Percentiles rank a stretch among this genome's conserved stretches.
These are phyloP conservation scores for Mesoclemmys tuberculata DNA, from an alignment of 2,113 vertebrate genomes.

Conservation along the genomic window DNA sequence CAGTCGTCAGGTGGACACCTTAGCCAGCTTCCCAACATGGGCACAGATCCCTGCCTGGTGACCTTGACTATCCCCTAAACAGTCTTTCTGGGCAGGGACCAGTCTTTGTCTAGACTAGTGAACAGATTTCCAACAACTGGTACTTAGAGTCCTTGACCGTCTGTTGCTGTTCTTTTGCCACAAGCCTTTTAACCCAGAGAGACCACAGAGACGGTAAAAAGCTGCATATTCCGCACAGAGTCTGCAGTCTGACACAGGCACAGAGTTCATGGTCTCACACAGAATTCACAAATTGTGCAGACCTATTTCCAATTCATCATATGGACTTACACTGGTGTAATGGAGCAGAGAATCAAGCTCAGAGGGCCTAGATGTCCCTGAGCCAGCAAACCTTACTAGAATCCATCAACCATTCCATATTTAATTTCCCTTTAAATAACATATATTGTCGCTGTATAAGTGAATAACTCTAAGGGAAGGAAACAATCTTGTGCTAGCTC, in stretches of 20 bases:
- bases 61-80: too few species aligned
- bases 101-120: not conserved
- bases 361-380: not conserved
- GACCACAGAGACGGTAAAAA: not conserved
- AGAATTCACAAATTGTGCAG: not conserved
- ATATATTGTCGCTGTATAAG: not conserved
- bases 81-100: too few species aligned
- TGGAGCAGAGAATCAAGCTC: not conserved
- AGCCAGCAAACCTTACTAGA: not conserved
- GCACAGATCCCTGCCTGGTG: too few species aligned
- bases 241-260: not conserved
- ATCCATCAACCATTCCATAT: not conserved
- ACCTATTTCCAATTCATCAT: not conserved
- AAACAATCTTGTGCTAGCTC: not conserved
- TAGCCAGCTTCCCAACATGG: too few species aligned
- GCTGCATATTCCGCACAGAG: not conserved
- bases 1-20: too few species aligned
- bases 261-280: not conserved
- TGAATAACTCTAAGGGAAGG: not conserved
- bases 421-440: not conserved
- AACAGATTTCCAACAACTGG: not conserved
- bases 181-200: not conserved
- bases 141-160: not conserved
- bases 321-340: not conserved
- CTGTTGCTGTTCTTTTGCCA: not conserved